phyloP scores from a whole-genome alignment of 30 jellyfish, hydroid and myxozoan genomes.

The Nemopilema nomurai region DNA sequence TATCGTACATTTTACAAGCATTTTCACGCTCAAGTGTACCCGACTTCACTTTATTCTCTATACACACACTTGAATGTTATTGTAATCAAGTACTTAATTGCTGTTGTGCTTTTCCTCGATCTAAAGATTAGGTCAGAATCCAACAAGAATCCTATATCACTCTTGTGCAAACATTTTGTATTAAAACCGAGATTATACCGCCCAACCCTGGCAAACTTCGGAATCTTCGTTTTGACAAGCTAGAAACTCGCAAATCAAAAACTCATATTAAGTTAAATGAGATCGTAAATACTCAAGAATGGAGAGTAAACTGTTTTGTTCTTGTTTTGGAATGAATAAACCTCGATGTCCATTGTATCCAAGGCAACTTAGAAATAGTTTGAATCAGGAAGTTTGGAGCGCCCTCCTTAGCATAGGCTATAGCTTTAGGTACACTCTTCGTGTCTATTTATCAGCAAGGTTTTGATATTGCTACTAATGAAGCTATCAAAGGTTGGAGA shows the following conservation, averaged over 20 bases:
- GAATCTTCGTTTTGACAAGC: background rate
- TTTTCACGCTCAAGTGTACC: background rate
- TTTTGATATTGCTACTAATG: no score
- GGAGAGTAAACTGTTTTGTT: background rate
- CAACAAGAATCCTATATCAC: slow-evolving; percentile 45
- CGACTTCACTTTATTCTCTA: slow-evolving; percentile 16
- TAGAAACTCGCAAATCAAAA: slow-evolving; percentile 18
- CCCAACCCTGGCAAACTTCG: slow-evolving; percentile 8
- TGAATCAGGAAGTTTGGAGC: background rate
- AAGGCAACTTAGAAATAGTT: background rate
- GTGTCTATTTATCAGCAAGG: no score
- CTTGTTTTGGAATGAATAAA: background rate
- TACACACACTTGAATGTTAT: slow-evolving; percentile 22
- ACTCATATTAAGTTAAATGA: background rate
- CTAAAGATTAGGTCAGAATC: slow-evolving; percentile 41
- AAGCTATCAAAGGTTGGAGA: no score
- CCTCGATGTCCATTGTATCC: background rate
- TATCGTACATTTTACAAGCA: background rate
- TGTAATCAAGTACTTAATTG: slow-evolving; percentile 9
- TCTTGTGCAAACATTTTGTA: slow-evolving; percentile 18
- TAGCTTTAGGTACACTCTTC: background rate
- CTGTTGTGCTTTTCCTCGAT: slow-evolving; percentile 34
- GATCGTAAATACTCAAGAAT: background rate
- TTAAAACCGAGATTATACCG: slow-evolving; percentile 6
- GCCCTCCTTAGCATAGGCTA: background rate